These are phyloP conservation scores for Crotalus tigris DNA, from an alignment of 2,113 vertebrate genomes.

Conservation along the genomic window DNA sequence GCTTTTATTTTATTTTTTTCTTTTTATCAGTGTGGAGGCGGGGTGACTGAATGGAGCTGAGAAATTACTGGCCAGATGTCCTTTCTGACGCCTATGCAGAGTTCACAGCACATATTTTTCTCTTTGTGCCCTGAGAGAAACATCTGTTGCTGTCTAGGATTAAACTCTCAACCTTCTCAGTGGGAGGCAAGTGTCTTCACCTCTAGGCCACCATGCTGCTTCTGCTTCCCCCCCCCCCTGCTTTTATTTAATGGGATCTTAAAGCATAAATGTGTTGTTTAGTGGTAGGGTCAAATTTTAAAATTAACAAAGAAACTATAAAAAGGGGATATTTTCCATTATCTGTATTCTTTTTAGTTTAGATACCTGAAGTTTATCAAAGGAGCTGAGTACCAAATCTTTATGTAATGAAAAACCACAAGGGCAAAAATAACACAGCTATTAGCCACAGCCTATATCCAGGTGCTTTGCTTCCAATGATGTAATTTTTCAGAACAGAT, in stretches of 20 bases:
- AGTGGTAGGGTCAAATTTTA: background rate
- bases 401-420: background rate
- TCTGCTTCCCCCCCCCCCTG: background rate
- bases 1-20: background rate
- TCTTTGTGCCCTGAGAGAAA: background rate
- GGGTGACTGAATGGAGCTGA: background rate
- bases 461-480: background rate
- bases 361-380: background rate
- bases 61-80: background rate
- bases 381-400: background rate
- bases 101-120: background rate
- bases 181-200: background rate
- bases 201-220: background rate
- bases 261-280: background rate
- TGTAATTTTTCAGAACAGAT: background rate
- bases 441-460: background rate
- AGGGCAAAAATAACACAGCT: background rate
- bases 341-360: background rate
- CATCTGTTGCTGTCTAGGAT: background rate
- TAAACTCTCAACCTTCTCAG: background rate
- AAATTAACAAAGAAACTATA: background rate
- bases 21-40: background rate
- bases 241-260: background rate
- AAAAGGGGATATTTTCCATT: background rate
- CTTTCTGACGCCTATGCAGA: background rate